Percentiles rank a stretch among this genome's conserved stretches.
These are phyloP conservation scores for Acanthurus leucopareius DNA, from an alignment of 2,797 vertebrate genomes.

Conservation along the genomic window DNA sequence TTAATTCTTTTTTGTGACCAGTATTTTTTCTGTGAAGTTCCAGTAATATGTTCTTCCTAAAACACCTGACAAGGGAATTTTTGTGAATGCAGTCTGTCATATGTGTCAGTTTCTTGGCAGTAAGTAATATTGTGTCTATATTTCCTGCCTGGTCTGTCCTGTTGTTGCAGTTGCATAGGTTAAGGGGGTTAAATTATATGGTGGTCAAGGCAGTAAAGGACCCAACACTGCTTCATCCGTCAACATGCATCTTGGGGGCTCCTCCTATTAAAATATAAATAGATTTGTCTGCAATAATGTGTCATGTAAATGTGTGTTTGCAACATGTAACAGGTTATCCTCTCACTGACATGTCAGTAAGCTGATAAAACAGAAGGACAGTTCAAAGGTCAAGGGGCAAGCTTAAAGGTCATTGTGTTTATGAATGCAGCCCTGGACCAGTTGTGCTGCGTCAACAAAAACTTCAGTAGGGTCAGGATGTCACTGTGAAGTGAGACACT, in stretches of 20 bases:
- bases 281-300: not conserved
- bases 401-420: constrained; percentile 54
- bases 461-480: constrained; percentile 50
- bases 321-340: constrained; percentile 5
- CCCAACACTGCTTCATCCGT: not conserved
- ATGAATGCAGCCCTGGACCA: constrained; percentile 36
- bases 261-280: not conserved
- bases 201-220: not conserved
- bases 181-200: not conserved
- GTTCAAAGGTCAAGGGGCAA: constrained; percentile 35
- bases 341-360: constrained; percentile 26
- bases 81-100: not conserved
- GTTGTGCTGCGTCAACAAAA: constrained; percentile 49
- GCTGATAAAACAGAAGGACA: constrained; percentile 37
- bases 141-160: not conserved
- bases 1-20: not conserved
- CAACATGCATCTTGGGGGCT: too few relatives aligned
- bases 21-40: not conserved
- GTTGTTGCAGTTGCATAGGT: not conserved
- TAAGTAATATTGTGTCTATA: not conserved
- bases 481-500: constrained; percentile 13
- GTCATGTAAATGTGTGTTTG: constrained; percentile 6
- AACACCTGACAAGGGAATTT: not conserved
- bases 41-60: not conserved
- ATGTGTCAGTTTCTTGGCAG: not conserved